Conservation (phyloP, 2,888 invertebrate genomes). For the Xestia rhomboidea region DNA sequence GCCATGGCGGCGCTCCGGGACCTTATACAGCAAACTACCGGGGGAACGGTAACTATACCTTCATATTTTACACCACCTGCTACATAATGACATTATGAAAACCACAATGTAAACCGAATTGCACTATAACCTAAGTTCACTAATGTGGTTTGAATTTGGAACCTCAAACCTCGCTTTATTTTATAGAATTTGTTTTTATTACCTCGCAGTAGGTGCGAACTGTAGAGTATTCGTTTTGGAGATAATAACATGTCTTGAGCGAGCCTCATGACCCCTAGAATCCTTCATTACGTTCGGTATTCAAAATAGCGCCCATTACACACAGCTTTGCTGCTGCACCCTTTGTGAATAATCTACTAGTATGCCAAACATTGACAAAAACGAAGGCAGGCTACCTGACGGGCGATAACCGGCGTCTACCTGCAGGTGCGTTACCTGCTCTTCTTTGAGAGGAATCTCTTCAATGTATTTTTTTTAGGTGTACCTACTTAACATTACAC, state of each 20-base stretch:
- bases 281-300: neutral
- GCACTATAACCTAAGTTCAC: neutral
- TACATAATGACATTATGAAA: neutral
- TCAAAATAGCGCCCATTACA: neutral
- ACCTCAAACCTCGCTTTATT: neutral
- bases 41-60: conserved; percentile 70
- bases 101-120: neutral
- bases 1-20: conserved; percentile 72
- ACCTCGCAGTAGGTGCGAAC: neutral
- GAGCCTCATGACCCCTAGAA: neutral
- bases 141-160: neutral
- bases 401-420: neutral
- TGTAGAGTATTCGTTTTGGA: neutral
- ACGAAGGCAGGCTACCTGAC: neutral
- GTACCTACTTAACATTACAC: neutral
- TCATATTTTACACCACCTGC: neutral
- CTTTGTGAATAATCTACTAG: neutral
- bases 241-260: neutral
- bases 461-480: neutral
- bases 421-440: neutral
- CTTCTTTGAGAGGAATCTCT: neutral
- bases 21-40: conserved; percentile 72
- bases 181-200: neutral
- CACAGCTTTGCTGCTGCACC: neutral
- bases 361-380: neutral